Conservation (phyloP, 2,888 invertebrate species). For the Subacronicta megacephala region DNA sequence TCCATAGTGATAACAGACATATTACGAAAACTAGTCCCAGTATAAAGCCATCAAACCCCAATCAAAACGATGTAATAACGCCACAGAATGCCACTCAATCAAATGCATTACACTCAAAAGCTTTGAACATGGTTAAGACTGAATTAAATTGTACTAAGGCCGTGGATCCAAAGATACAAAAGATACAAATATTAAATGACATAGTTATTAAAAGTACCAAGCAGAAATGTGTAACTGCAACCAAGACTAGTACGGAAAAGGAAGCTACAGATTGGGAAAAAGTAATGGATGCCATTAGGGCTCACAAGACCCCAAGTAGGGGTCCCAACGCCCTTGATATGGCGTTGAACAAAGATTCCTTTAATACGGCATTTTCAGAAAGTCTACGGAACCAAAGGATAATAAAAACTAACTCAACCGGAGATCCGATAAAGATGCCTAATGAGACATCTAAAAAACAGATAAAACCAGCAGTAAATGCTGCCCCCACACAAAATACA, state of each 20-base stretch:
- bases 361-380: conserved; percentile 57
- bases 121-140: conserved; percentile 48
- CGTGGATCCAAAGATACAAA: conserved; percentile 26
- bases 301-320: conserved; percentile 80
- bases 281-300: conserved; percentile 77
- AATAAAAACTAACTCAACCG: conserved; percentile 20
- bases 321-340: conserved; percentile 78
- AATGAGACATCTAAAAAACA: conserved; percentile 18
- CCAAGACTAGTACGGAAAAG: conserved; percentile 29
- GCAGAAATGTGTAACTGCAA: conserved; percentile 7
- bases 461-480: conserved; percentile 3
- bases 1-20: conserved; percentile 22
- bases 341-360: conserved; percentile 69
- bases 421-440: conserved; percentile 11
- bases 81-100: conserved; percentile 13
- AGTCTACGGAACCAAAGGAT: conserved; percentile 57
- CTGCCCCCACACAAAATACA: neutral
- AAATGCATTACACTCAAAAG: conserved; percentile 19
- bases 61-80: conserved; percentile 16
- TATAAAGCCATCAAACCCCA: conserved; percentile 23
- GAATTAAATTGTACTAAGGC: conserved; percentile 32
- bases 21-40: conserved; percentile 26
- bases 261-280: conserved; percentile 72
- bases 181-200: conserved; percentile 38
- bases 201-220: conserved; percentile 30